Evolutionary conservation across 2,113 vertebrate species (phyloP), one percentile per base, ranked within the genome.

Genomic region (Apodemus sylvaticus): DNA sequence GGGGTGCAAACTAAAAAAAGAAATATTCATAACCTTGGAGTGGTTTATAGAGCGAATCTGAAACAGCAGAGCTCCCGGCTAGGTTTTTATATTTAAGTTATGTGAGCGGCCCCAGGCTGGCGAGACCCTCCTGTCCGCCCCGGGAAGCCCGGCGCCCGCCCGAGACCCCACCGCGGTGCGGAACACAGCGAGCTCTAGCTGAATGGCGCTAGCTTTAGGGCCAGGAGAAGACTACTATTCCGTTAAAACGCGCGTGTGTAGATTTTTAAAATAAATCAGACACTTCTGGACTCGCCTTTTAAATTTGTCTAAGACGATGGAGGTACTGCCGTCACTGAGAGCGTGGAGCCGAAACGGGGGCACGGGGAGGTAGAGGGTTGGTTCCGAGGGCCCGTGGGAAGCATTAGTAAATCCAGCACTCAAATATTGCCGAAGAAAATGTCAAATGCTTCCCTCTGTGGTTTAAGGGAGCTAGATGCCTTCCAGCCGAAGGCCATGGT

Each of bases 1-100:
- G 10, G 60, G 26, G 58, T 2, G 58, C 24, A 39, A 68, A 16
- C 26, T 86, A 62, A 20, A 60, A 82, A 86, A 88, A 20, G 58
- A n/a, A 31, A 90, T 58, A 58, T 12, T 55, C 4, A 58, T 58
- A 58, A 58, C 20, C 12, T 89, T 71, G 26, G 91, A 71, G 42
- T 68, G 34, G 36, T 79, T 89, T 68, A 64, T 5, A 93, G 71
- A 88, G 24, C 71, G 58, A 89, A 83, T 62, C 34, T 70, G 8
- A 92, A 90, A 66, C 22, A 83, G 5, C 19, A 76, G n/a, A 89
- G 76, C 7, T 89, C 6, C 60, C 91, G 64, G 20, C 12, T 78
- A 55, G 0, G 36, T 51, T 94, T 86, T 81, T 7, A 60, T 90
- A 51, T 96, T 86, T 31, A 29, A 93, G 82, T 91, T 88, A 45